These are phyloP conservation scores for Archilochus colubris DNA, from an alignment of 2,113 vertebrate genomes.

Conservation along the genomic window DNA sequence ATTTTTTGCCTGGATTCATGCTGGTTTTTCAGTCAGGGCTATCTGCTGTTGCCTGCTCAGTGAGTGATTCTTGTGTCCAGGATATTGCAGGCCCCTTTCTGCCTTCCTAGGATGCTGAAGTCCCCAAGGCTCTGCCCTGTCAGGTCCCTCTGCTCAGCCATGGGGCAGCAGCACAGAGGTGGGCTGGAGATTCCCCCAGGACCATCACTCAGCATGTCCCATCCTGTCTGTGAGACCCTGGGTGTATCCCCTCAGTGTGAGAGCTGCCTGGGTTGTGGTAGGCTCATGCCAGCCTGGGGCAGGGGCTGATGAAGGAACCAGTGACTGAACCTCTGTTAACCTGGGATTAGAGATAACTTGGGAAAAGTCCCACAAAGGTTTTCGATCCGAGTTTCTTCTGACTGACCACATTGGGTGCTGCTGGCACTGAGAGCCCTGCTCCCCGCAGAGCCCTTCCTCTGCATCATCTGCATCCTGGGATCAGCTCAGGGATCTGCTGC, in stretches of 20 bases:
- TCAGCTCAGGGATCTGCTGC: neutral
- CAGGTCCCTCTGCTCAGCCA: neutral
- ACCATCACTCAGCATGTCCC: neutral
- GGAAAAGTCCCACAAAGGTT: neutral
- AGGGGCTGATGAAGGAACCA: neutral
- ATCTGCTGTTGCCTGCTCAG: neutral
- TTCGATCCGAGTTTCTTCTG: neutral
- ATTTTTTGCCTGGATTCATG: neutral
- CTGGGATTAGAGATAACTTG: neutral
- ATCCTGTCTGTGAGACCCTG: fast-evolving
- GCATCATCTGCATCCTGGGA: neutral
- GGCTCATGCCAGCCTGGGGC: neutral
- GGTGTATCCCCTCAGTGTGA: neutral
- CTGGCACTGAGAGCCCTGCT: neutral
- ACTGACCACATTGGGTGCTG: neutral
- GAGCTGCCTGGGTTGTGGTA: neutral
- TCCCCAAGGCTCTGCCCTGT: neutral
- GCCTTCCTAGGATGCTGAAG: neutral
- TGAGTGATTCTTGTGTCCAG: neutral
- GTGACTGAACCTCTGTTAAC: neutral
- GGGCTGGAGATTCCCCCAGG: neutral
- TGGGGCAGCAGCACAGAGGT: neutral
- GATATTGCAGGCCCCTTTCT: neutral
- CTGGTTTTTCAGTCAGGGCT: neutral
- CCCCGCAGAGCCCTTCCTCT: neutral